Evolutionary conservation across 2,113 vertebrate genomes (phyloP), one percentile per base, ranked within the genome.

Genomic region (Phaethornis superciliosus): DNA sequence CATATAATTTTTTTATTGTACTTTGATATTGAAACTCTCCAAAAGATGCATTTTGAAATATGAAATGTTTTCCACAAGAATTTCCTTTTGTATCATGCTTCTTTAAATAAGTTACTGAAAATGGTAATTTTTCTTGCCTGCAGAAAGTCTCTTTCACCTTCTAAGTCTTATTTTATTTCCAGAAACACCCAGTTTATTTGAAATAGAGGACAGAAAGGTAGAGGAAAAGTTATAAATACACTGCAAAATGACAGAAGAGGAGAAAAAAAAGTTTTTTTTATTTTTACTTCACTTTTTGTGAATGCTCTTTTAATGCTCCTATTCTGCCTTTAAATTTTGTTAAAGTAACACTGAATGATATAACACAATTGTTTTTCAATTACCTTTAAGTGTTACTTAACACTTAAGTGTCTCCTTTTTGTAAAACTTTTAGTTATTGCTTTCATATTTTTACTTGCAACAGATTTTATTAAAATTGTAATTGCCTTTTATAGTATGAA

Each of bases 391-490:
- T 30, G 8, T 78, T 81, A 46, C 21, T 71, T n/a, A n/a, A n/a
- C n/a, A n/a, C n/a, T n/a, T n/a, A n/a, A n/a, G 32, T 81, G 79
- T 89, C 54, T 13, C 5, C 9, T 46, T 20, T 13, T 15, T 15
- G 80, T 51, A 93, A 82, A 85, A 81, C 6, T 47, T 47, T 6
- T 15, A 94, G 89, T 88, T 68, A 80, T 86, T 93, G 86, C 40
- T 91, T 77, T 88, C 47, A 44, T 58, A 89, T 40, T 89, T 93
- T 87, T 47, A 54, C 35, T 76, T 82, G 22, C n/a, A 51, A 27
- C 10, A 69, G 33, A 49, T 60, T 86, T 77, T 86, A 23, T 44
- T 30, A 15, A 70, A 86, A 68, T 65, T 86, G 28, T 49, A 85
- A 75, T 60, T 27, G 24, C 3, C 15, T 30, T 67, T 88, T 85